Base-by-base conservation (phyloP, 1,140 invertebrate genomes). In the Nasonia vitripennis region DNA sequence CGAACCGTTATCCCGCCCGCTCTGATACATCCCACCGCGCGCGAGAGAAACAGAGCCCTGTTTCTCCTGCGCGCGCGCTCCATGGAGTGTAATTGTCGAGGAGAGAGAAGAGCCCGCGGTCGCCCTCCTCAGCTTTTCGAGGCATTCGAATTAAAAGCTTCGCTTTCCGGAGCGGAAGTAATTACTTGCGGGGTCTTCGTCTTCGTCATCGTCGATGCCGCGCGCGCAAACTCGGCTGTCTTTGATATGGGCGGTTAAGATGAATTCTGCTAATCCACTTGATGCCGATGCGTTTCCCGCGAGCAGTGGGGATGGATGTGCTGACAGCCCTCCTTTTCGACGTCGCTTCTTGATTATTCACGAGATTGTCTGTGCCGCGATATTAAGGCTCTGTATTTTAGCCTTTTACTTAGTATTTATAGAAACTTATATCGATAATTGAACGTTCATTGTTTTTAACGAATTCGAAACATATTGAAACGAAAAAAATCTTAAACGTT, bases 41-140 rank as follows among this genome's bases (percentile, higher is more conserved):
- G 74, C 90, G 68, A 68, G 78, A 27, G 45, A 75, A 71, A 23
- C 78, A 45, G 23, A 34, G 68, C 23, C 9, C 31, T 67, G 62
- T 34, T 34, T 37, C 67, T 41, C 11, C 31, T 71, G 5, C 20
- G 34, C 37, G 34, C 55, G 2, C 17, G 87, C 71, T 88, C 87
- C 17, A 20, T 90, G 87, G 88, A 90, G 89, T 90, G 90, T 92
- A 91, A 92, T 92, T 90, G 91, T 91, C 89, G 86, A 90, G 89
- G 86, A 88, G 89, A 55, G 74, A 89, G 87, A 87, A 51, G 41
- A n/a, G 71, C 31, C 20, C 31, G 41, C 51, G 51, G 73, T 78
- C 27, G 27, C 31, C 51, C 89, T 73, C 87, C 71, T 87, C 86
- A 75, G 81, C 20, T 74, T 79, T 87, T 87, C 83, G 85, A 87